phyloP scores from a whole-genome alignment of 2,113 vertebrate species.

The Solea senegalensis region DNA sequence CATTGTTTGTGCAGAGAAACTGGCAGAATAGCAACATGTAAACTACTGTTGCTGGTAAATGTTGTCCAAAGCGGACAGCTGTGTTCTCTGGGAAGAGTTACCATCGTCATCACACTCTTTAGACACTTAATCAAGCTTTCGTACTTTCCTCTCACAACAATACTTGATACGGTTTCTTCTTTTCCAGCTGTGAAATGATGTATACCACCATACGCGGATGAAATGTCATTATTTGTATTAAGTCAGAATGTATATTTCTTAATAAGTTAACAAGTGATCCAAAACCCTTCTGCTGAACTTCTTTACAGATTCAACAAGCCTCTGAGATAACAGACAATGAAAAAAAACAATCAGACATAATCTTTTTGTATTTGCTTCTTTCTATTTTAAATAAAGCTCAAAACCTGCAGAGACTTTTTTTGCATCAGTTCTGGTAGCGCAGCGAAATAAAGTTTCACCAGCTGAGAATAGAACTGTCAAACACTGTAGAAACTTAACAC shows the following conservation, averaged over 20 bases:
- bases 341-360: background rate
- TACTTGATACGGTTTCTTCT: conserved; percentile 33
- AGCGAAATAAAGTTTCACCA: conserved; percentile 11
- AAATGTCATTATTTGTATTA: conserved; percentile 8
- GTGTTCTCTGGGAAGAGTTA: conserved; percentile 59
- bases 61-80: conserved; percentile 55
- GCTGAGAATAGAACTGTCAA: background rate
- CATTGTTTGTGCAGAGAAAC: conserved; percentile 11
- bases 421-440: conserved; percentile 7
- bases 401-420: conserved; percentile 12
- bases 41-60: conserved; percentile 35
- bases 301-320: too few relatives aligned
- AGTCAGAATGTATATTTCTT: too few relatives aligned
- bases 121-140: conserved; percentile 38
- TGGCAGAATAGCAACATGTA: conserved; percentile 29
- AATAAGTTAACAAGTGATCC: too few relatives aligned
- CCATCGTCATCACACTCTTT: conserved; percentile 20
- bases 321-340: background rate
- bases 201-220: background rate
- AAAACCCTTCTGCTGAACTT: too few relatives aligned
- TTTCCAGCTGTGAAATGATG: background rate
- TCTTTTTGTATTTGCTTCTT: background rate
- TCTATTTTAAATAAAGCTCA: background rate
- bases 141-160: conserved; percentile 19
- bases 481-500: background rate